Conservation (phyloP, 1,140 invertebrate species). For the Caenorhabditis elegans region WBcel235 BX284605.5:8814501-8815000, state of each 20-base stretch:
- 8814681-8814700: conserved; percentile 69
- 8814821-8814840: conserved; percentile 6
- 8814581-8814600: conserved; percentile 84
- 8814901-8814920: conserved; percentile 12
- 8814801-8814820: background rate
- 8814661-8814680: conserved; percentile 69
- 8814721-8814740: conserved; percentile 57
- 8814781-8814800: conserved; percentile 1
- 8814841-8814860: background rate
- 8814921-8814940: background rate
- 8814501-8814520: conserved; percentile 84
- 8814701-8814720: conserved; percentile 68
- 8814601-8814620: conserved; percentile 45
- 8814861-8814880: conserved; percentile 1
- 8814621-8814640: conserved; percentile 64
- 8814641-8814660: conserved; percentile 84
- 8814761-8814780: conserved; percentile 24
- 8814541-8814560: conserved; percentile 95
- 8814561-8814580: conserved; percentile 90
- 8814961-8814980: conserved; percentile 32
- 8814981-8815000: conserved; percentile 4
- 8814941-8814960: background rate
- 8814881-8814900: background rate
- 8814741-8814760: conserved; percentile 52
- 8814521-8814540: conserved; percentile 85